These are phyloP conservation scores for Hylaeus anthracinus DNA, from an alignment of 1,140 invertebrate species.

Conservation along the genomic window DNA sequence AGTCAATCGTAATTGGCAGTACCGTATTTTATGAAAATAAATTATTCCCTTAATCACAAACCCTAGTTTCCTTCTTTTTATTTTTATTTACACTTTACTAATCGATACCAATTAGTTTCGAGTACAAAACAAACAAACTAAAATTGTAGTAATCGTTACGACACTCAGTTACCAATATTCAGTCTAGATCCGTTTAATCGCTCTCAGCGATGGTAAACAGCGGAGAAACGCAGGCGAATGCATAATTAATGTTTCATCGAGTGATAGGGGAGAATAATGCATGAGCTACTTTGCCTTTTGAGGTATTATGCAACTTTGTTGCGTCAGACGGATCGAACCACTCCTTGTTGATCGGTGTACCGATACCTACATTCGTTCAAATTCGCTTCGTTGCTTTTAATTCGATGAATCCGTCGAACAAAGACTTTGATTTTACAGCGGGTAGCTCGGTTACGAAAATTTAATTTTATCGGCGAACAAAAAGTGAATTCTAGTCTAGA, in stretches of 20 bases:
- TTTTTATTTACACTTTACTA: too few species aligned
- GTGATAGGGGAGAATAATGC: conserved; percentile 31
- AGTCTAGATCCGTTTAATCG: conserved; percentile 46
- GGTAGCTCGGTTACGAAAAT: neutral
- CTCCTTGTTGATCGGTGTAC: too few species aligned
- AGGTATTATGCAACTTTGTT: neutral
- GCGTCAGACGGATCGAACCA: neutral
- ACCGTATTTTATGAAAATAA: too few species aligned
- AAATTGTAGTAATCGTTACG: too few species aligned
- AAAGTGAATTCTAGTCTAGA: neutral
- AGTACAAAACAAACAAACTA: too few species aligned
- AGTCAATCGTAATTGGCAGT: too few species aligned
- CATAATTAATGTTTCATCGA: conserved; percentile 53
- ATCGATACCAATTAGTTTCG: too few species aligned
- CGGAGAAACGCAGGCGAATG: conserved; percentile 43
- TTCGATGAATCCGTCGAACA: too few species aligned
- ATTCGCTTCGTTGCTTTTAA: neutral
- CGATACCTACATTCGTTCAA: neutral
- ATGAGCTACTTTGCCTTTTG: conserved; percentile 27
- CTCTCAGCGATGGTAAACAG: conserved; percentile 45
- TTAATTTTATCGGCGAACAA: neutral
- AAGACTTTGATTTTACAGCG: neutral
- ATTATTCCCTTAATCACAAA: too few species aligned
- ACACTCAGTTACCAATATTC: conserved; percentile 36
- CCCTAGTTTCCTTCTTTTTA: too few species aligned